phyloP scores from a whole-genome alignment of 2,888 invertebrate genomes.

The Nomada lathburiana region DNA sequence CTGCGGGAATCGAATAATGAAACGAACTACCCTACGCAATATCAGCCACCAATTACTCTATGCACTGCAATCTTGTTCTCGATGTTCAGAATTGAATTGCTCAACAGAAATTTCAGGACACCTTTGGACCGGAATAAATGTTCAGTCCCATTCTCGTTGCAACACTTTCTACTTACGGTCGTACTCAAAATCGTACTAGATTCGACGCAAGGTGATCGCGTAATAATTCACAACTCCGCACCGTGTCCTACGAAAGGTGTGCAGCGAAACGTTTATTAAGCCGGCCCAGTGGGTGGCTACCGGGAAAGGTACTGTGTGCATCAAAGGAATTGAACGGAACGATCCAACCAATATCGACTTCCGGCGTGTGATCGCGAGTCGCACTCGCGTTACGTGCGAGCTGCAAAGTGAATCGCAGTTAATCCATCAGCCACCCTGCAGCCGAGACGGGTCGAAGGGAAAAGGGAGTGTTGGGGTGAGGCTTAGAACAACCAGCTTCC shows the following conservation, averaged over 20 bases:
- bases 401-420: conserved; percentile 75
- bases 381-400: conserved; percentile 42
- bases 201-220: not conserved
- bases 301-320: conserved; percentile 36
- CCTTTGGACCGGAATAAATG: too few species aligned
- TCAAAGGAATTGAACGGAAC: conserved; percentile 68
- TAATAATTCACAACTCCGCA: conserved; percentile 10
- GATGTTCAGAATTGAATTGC: not conserved
- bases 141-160: too few species aligned
- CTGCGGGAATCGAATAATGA: too few species aligned
- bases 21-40: too few species aligned
- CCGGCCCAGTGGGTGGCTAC: conserved; percentile 35
- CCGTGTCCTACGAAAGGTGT: conserved; percentile 16
- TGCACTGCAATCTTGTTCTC: too few species aligned
- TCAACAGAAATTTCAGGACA: too few species aligned
- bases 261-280: conserved; percentile 32
- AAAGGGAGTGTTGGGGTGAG: conserved; percentile 51
- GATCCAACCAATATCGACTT: conserved; percentile 67
- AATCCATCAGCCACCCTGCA: conserved; percentile 72
- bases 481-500: conserved; percentile 79
- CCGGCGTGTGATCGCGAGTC: conserved; percentile 67
- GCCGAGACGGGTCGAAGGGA: conserved; percentile 44
- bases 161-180: not conserved
- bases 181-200: not conserved
- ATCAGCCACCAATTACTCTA: too few species aligned